phyloP scores from a whole-genome alignment of 1,140 invertebrate species.

The Pachypeltis micranthus region DNA sequence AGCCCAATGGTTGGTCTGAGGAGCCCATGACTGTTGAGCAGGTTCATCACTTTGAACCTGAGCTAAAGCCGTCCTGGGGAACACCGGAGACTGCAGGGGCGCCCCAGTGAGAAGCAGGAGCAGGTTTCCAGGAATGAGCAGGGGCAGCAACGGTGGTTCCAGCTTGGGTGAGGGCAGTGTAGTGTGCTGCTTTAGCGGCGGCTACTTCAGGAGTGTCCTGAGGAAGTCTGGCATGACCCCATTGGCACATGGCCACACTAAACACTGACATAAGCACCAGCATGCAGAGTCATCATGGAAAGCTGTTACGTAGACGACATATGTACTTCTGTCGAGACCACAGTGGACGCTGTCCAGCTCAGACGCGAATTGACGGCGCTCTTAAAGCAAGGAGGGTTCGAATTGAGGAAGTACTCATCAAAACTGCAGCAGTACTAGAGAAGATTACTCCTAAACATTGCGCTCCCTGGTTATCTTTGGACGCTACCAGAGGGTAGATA shows the following conservation, averaged over 20 bases:
- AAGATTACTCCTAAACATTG: too few species aligned
- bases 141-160: slow-evolving; percentile 33
- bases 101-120: slow-evolving; percentile 29
- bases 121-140: slow-evolving; percentile 35
- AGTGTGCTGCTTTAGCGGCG: slow-evolving; percentile 45
- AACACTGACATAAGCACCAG: slow-evolving; percentile 16
- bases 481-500: too few species aligned
- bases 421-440: too few species aligned
- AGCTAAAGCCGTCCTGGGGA: slow-evolving; percentile 18
- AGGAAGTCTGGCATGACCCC: slow-evolving; percentile 29
- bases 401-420: too few species aligned
- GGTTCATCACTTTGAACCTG: neutral
- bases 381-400: too few species aligned
- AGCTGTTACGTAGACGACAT: too few species aligned
- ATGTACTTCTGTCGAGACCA: too few species aligned
- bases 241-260: slow-evolving; percentile 26
- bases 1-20: slow-evolving; percentile 19
- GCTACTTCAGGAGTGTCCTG: slow-evolving; percentile 46
- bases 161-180: slow-evolving; percentile 38
- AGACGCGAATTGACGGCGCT: too few species aligned
- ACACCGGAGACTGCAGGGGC: slow-evolving; percentile 31
- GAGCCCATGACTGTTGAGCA: slow-evolving; percentile 25
- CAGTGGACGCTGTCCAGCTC: too few species aligned
- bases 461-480: too few species aligned
- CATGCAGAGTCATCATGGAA: too few species aligned